These are phyloP conservation scores for Creontiades dilutus DNA, from an alignment of 2,888 invertebrate species.

Conservation along the genomic window DNA sequence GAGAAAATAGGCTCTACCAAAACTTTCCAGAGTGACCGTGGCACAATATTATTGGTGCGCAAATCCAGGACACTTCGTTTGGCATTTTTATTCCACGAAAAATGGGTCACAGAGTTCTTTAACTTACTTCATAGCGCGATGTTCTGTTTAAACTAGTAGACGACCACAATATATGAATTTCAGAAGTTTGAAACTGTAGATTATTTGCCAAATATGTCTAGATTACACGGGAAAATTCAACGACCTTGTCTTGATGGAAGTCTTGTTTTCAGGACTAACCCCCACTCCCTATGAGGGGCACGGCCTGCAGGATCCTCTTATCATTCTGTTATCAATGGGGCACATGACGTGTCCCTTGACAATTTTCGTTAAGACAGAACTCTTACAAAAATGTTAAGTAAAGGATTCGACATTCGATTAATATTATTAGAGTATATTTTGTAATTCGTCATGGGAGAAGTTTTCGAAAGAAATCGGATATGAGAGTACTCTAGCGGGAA, in stretches of 20 bases:
- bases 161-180: neutral
- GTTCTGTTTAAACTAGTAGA: neutral
- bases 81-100: neutral
- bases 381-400: neutral
- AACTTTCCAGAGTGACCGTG: conserved; percentile 14
- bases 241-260: conserved; percentile 11
- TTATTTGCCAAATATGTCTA: neutral
- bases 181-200: neutral
- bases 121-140: neutral
- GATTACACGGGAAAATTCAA: neutral
- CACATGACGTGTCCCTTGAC: neutral
- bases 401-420: neutral
- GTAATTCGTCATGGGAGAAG: too few relatives aligned
- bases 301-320: neutral
- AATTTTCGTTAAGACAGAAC: too few relatives aligned
- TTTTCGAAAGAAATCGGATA: too few relatives aligned
- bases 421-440: neutral
- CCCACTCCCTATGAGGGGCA: neutral
- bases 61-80: neutral
- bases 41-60: conserved; percentile 30
- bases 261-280: conserved; percentile 10
- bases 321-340: neutral
- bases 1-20: too few relatives aligned
- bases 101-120: neutral
- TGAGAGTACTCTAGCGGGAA: too few relatives aligned